phyloP scores from a whole-genome alignment of 2,797 vertebrate genomes.

The Mormyrops attenuatus region DNA sequence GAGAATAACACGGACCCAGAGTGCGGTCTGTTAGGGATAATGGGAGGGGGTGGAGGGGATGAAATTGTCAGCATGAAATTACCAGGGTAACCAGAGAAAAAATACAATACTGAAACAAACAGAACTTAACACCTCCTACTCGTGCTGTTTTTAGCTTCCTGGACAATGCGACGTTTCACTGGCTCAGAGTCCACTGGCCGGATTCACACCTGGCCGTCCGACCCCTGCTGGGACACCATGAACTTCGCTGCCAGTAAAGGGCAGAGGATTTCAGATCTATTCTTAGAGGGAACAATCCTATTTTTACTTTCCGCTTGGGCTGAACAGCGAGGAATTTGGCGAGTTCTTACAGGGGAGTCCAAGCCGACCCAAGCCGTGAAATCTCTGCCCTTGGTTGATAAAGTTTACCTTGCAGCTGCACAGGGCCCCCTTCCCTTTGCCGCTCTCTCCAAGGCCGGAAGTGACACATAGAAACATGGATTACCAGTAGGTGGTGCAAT shows the following conservation, averaged over 20 bases:
- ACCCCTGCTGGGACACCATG: background rate
- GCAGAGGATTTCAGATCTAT: background rate
- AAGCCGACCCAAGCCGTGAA: background rate
- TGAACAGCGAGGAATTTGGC: background rate
- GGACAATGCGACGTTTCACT: background rate
- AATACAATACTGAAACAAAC: conserved; percentile 1
- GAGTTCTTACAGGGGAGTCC: background rate
- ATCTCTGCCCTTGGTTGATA: background rate
- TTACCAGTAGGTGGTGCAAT: background rate
- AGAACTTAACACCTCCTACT: background rate
- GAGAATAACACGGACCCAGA: background rate
- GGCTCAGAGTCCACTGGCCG: background rate
- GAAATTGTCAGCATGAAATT: background rate
- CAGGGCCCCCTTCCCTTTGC: background rate
- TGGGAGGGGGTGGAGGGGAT: background rate
- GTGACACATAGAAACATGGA: background rate
- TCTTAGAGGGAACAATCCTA: conserved; percentile 6
- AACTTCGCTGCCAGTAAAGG: conserved; percentile 8
- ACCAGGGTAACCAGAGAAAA: background rate
- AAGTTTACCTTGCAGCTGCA: background rate
- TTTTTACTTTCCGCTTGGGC: background rate
- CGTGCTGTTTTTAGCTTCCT: background rate
- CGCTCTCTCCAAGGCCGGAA: background rate
- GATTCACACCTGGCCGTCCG: background rate
- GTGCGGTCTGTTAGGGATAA: background rate